Conservation (phyloP, 2,888 invertebrate genomes). For the Chalcis sispes region DNA sequence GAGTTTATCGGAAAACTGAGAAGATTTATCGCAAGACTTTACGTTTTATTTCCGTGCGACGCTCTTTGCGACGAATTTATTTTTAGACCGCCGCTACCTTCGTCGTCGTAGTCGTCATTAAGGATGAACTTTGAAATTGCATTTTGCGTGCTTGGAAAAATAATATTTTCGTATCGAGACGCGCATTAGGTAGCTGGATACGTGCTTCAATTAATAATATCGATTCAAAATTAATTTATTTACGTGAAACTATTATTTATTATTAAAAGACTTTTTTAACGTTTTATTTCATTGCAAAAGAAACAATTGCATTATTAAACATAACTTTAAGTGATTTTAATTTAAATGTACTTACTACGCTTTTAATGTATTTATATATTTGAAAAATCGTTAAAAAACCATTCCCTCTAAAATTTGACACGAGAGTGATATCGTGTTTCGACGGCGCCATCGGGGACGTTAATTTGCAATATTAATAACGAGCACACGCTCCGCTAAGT, state of each 20-base stretch:
- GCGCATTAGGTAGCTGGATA: neutral
- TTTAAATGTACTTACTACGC: neutral
- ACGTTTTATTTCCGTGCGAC: slow-evolving; percentile 1
- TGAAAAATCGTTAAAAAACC: neutral
- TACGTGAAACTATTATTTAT: neutral
- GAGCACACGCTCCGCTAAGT: slow-evolving; percentile 48
- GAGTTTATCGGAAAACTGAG: slow-evolving; percentile 14
- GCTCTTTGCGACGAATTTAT: slow-evolving; percentile 1
- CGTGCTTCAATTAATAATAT: neutral
- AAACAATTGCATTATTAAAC: too few relatives aligned
- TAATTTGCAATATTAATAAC: slow-evolving; percentile 53
- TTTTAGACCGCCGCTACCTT: neutral
- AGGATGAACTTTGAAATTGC: neutral
- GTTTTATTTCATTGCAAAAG: too few relatives aligned
- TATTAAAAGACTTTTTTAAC: too few relatives aligned
- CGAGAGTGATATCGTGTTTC: too few relatives aligned
- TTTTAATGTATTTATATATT: neutral
- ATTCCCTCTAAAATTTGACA: too few relatives aligned
- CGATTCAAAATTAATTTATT: neutral
- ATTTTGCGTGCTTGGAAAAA: neutral
- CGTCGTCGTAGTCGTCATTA: neutral
- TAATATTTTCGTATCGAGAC: neutral
- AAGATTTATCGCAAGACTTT: neutral
- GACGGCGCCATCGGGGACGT: slow-evolving; percentile 34
- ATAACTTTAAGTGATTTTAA: neutral